Evolutionary conservation across 2,888 invertebrate species (phyloP).

Genomic region (Melieria picta): DNA sequence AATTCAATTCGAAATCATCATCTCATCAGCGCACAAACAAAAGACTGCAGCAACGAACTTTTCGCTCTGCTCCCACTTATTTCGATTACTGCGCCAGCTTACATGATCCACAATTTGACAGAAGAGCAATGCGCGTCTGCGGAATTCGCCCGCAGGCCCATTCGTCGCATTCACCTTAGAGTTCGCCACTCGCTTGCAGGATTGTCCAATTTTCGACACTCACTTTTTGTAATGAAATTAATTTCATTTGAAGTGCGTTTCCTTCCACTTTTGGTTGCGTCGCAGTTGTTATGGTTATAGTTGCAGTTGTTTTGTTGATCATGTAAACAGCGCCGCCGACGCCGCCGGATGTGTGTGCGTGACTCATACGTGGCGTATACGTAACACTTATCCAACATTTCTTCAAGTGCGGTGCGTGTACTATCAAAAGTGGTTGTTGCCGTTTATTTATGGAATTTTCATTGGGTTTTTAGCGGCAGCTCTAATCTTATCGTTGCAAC

Average conservation of each 20-base stretch:
- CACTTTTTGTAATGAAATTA: no score
- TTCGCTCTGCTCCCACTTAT: slow-evolving; percentile 18
- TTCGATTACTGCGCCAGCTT: not conserved
- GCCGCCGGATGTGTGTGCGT: not conserved
- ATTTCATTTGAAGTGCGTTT: no score
- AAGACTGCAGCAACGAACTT: slow-evolving; percentile 56
- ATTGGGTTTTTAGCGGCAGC: not conserved
- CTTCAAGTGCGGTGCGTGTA: not conserved
- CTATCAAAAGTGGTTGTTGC: not conserved
- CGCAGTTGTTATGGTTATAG: no score
- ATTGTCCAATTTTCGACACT: no score
- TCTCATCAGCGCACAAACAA: slow-evolving; percentile 43
- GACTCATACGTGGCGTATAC: slow-evolving; percentile 17
- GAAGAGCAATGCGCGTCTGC: not conserved
- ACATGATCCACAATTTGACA: no score
- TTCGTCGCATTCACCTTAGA: not conserved
- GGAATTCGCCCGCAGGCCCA: not conserved
- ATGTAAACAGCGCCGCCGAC: no score
- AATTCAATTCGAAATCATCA: slow-evolving; percentile 17
- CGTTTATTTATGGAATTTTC: not conserved
- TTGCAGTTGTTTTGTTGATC: no score
- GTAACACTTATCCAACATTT: not conserved
- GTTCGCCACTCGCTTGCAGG: no score
- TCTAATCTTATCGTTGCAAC: no score
- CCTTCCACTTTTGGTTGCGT: no score